A percentile compares a stretch with the other conserved stretches of the same genome.
Evolutionary conservation across 2,113 vertebrate genomes (phyloP).

Genomic region (Ascaphus truei): DNA sequence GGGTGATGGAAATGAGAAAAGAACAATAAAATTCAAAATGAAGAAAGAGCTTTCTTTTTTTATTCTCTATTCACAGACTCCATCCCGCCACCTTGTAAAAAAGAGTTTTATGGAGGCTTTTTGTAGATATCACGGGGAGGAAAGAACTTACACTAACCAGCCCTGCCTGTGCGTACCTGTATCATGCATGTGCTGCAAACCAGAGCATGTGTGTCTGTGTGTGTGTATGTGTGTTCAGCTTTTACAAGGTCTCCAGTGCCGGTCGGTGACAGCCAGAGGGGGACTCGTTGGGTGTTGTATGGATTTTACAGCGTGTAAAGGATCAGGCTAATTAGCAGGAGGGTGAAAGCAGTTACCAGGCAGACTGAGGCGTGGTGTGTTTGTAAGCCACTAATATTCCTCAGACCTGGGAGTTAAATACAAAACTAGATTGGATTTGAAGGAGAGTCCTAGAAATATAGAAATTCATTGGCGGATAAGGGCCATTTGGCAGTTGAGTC

Average conservation of each 20-base stretch:
- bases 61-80: conserved; percentile 36
- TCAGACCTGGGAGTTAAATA: too few species aligned
- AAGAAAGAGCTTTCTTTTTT: conserved; percentile 47
- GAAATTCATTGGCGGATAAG: too few species aligned
- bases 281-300: conserved; percentile 68
- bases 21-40: conserved; percentile 48
- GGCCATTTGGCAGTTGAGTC: too few species aligned
- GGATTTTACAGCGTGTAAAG: conserved; percentile 78
- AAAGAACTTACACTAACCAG: conserved; percentile 60
- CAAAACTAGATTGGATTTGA: too few species aligned
- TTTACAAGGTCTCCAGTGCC: conserved; percentile 64
- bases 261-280: conserved; percentile 72
- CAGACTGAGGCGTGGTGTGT: conserved; percentile 25
- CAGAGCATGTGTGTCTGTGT: conserved; percentile 24
- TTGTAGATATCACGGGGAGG: conserved; percentile 62
- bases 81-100: conserved; percentile 65
- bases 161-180: conserved; percentile 34
- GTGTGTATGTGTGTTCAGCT: conserved; percentile 26
- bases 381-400: conserved; percentile 10
- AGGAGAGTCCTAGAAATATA: too few species aligned
- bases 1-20: conserved; percentile 29
- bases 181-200: conserved; percentile 28
- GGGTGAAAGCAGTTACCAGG: conserved; percentile 53
- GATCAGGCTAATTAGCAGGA: conserved; percentile 74
- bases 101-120: conserved; percentile 63